Percentiles rank a stretch among this genome's conserved stretches.
Conservation (phyloP, 2,113 vertebrate genomes). For the Anolis carolinensis region DNA sequence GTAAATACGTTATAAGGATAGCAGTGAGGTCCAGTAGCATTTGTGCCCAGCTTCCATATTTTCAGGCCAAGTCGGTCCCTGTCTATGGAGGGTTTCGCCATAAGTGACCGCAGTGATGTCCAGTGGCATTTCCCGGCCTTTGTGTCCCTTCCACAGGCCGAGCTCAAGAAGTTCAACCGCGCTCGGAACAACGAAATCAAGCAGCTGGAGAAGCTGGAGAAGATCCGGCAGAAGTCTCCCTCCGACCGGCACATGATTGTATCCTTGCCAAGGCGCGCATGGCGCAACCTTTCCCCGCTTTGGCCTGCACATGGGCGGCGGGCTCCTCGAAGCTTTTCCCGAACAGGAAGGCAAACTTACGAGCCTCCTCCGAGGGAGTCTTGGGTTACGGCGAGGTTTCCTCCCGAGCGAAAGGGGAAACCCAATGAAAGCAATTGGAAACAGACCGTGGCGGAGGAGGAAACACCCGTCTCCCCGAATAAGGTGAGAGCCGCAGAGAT, state of each 20-base stretch:
- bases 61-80: no score
- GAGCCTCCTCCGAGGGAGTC: neutral
- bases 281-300: neutral
- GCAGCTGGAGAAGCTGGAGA: slow-evolving; percentile 82
- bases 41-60: no score
- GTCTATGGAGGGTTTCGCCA: no score
- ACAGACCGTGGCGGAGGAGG: neutral
- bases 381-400: slow-evolving; percentile 15
- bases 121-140: no score
- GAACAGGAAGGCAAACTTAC: slow-evolving; percentile 6
- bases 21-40: no score
- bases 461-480: neutral
- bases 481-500: neutral
- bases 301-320: neutral
- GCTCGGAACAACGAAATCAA: slow-evolving; percentile 81
- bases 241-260: slow-evolving; percentile 80
- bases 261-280: slow-evolving; percentile 70
- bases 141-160: slow-evolving; percentile 63
- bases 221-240: slow-evolving; percentile 76
- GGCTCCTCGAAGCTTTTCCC: neutral
- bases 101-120: no score
- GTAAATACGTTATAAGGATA: no score
- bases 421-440: slow-evolving; percentile 9
- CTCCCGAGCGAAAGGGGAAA: neutral
- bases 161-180: slow-evolving; percentile 82